phyloP scores from a whole-genome alignment of 2,113 vertebrate species.

The Colinus virginianus region DNA sequence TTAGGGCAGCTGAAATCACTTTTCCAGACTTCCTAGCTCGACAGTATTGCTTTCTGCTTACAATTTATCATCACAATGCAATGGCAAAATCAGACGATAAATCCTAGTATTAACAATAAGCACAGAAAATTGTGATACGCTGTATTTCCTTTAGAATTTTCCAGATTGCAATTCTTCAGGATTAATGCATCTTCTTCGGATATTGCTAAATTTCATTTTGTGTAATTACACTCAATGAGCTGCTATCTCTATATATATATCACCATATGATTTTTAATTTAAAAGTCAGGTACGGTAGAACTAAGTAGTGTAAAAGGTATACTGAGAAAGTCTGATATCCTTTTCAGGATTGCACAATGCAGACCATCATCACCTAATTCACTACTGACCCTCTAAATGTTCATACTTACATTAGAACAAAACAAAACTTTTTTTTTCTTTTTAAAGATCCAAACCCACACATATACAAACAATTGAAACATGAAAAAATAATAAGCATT shows the following conservation, averaged over 20 bases:
- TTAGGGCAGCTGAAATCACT: constrained; percentile 68
- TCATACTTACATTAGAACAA: neutral
- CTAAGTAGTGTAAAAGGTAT: neutral
- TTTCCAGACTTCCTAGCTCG: constrained; percentile 39
- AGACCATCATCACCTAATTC: neutral
- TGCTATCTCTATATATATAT: neutral
- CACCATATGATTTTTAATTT: neutral
- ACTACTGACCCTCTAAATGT: neutral
- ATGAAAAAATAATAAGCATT: neutral
- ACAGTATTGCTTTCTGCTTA: constrained; percentile 48
- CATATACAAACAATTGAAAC: neutral
- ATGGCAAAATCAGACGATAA: neutral
- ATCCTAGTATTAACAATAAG: constrained; percentile 38
- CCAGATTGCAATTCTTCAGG: constrained; percentile 23
- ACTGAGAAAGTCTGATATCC: neutral
- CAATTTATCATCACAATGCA: constrained; percentile 53
- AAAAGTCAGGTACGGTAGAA: neutral
- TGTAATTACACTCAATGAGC: constrained; percentile 6
- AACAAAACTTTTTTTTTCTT: neutral
- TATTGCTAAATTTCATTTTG: neutral
- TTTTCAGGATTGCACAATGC: neutral
- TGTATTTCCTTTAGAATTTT: constrained; percentile 23
- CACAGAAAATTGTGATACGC: neutral
- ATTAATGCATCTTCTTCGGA: constrained; percentile 5
- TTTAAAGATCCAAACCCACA: neutral